Evolutionary conservation across 2,113 vertebrate genomes (phyloP), one percentile per base, ranked within the genome.

Genomic region (Eolophus roseicapilla): DNA sequence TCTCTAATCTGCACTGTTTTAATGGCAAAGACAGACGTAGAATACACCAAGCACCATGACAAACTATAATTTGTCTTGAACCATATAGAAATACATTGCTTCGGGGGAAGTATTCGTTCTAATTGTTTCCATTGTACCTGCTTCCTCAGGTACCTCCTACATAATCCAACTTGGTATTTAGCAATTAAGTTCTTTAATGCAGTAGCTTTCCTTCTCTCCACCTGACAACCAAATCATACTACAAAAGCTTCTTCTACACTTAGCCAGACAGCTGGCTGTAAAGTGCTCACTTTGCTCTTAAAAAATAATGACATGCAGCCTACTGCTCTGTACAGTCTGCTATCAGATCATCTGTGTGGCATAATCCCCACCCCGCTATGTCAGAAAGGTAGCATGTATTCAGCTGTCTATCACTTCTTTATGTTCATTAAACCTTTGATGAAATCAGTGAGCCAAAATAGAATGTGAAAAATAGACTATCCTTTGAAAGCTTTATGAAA

Each of bases 401-500:
- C 73, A 83, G 33, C 59, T 88, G 88, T 63, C 81, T 76, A 29
- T 93, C 87, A 87, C 39, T 84, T 78, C 76, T 94, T 83, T 77
- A 43, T 76, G 74, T 39, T 79, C 7, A 0, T 81, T 91, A 88
- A 94, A 82, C 50, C 64, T 88, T 57, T 86, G 85, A 83, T 69
- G 62, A 92, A 90, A 81, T 41, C 76, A 87, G 46, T 47, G 79
- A 95, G 65, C 75, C 76, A 94, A 90, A 95, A 92, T n/a, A 88
- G 57, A 83, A 92, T 6, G 71, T 94, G 84, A 88, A 94, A 70
- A 93, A 94, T 27, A 49, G 55, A 68, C 33, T 21, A 71, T 82
- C 60, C 41, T 84, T 90, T 87, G 39, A 92, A 93, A 83, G 39
- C 60, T 71, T 82, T 86, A 47, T 92, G 37, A 84, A 92, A 89